Evolutionary conservation across 1,140 invertebrate genomes (phyloP).

Genomic region (Cherax quadricarinatus): DNA sequence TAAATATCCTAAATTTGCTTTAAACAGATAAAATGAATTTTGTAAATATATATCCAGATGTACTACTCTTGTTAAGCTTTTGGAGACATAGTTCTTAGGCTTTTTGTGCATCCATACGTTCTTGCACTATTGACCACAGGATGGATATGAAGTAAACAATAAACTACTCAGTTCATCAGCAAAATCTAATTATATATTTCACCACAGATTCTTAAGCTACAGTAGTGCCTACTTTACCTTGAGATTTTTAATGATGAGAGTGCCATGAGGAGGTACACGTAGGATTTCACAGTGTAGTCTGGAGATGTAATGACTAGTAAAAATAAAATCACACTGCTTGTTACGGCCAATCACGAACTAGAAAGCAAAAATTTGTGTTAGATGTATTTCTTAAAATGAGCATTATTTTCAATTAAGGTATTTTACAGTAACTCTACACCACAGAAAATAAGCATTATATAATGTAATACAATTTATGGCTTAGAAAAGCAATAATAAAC

Average conservation of each 20-base stretch:
- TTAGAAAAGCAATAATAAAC: too few relatives aligned
- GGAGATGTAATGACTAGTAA: slow-evolving; percentile 36
- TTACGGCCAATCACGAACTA: slow-evolving; percentile 27
- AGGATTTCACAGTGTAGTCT: slow-evolving; percentile 43
- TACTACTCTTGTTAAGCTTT: too few relatives aligned
- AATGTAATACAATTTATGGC: too few relatives aligned
- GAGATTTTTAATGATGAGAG: slow-evolving; percentile 46
- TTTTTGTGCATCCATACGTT: not conserved
- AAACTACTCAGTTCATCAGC: not conserved
- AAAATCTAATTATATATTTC: not conserved
- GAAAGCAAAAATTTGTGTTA: not conserved
- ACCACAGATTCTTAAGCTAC: not conserved
- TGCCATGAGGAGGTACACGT: slow-evolving; percentile 28
- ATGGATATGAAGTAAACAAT: not conserved
- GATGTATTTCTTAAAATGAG: too few relatives aligned
- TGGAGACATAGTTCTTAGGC: too few relatives aligned
- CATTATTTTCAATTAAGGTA: too few relatives aligned
- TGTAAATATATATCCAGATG: too few relatives aligned
- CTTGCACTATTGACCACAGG: not conserved
- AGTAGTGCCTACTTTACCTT: slow-evolving; percentile 4
- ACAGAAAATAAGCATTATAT: too few relatives aligned
- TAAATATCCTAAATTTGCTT: too few relatives aligned
- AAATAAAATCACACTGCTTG: slow-evolving; percentile 7
- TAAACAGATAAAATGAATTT: too few relatives aligned
- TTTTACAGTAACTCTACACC: too few relatives aligned